Conservation (phyloP, 2,888 invertebrate genomes). For the Polyommatus icarus region DNA sequence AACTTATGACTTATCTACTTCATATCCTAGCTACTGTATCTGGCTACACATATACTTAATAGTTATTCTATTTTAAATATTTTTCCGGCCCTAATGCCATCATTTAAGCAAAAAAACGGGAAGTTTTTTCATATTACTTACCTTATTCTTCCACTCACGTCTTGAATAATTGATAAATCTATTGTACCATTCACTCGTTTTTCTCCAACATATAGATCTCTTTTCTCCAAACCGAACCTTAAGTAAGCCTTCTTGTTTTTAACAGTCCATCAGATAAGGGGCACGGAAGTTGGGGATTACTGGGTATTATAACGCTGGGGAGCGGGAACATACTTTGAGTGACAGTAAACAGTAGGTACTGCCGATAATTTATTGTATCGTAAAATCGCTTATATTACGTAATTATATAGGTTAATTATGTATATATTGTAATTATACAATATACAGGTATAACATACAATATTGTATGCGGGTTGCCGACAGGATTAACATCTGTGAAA, state of each 20-base stretch:
- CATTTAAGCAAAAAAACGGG: too few relatives aligned
- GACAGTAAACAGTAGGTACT: conserved; percentile 14
- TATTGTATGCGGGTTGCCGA: neutral
- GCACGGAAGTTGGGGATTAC: conserved; percentile 24
- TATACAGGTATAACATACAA: neutral
- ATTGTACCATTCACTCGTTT: too few relatives aligned
- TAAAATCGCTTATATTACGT: neutral
- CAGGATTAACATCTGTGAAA: neutral
- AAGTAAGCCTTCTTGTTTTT: conserved; percentile 21
- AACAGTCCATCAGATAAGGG: conserved; percentile 19
- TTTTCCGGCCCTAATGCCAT: too few relatives aligned
- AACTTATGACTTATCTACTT: too few relatives aligned
- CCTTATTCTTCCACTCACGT: too few relatives aligned
- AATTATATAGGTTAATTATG: neutral
- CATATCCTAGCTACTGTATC: too few relatives aligned
- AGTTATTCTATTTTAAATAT: too few relatives aligned
- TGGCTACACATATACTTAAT: too few relatives aligned
- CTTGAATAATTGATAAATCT: too few relatives aligned
- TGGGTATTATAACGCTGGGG: conserved; percentile 15
- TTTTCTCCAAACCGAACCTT: neutral
- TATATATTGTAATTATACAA: too few relatives aligned
- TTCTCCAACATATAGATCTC: neutral
- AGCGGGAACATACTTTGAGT: neutral
- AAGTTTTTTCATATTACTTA: too few relatives aligned
- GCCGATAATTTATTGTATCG: neutral